phyloP scores from a whole-genome alignment of 2,113 vertebrate genomes.

The Myrmophylax atrothorax region DNA sequence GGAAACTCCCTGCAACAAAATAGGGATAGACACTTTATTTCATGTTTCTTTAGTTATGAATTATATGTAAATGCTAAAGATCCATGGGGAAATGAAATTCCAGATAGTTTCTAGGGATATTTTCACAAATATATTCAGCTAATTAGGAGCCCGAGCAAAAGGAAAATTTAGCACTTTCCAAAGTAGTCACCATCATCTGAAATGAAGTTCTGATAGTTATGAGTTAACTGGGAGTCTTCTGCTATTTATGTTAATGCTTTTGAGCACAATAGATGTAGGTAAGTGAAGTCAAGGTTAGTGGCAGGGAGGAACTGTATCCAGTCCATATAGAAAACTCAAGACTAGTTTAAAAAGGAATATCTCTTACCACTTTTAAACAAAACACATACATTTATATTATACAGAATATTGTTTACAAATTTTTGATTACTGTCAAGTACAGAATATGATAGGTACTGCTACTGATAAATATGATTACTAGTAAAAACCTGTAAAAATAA shows the following conservation, averaged over 20 bases:
- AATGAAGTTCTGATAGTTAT: neutral
- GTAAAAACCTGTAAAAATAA: neutral
- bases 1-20: neutral
- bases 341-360: neutral
- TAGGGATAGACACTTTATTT: neutral
- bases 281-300: neutral
- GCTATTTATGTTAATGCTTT: neutral
- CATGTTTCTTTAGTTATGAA: neutral
- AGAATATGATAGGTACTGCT: neutral
- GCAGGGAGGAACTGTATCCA: neutral
- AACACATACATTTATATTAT: neutral
- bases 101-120: neutral
- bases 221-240: neutral
- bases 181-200: neutral
- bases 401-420: neutral
- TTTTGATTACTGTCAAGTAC: neutral
- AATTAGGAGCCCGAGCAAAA: neutral
- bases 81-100: neutral
- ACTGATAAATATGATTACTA: neutral
- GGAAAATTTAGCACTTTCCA: neutral
- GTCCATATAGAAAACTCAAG: neutral
- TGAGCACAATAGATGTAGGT: neutral
- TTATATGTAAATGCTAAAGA: neutral
- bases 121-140: neutral
- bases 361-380: neutral